Conservation (phyloP, 2,888 invertebrate species). For the Idaea biselata region DNA sequence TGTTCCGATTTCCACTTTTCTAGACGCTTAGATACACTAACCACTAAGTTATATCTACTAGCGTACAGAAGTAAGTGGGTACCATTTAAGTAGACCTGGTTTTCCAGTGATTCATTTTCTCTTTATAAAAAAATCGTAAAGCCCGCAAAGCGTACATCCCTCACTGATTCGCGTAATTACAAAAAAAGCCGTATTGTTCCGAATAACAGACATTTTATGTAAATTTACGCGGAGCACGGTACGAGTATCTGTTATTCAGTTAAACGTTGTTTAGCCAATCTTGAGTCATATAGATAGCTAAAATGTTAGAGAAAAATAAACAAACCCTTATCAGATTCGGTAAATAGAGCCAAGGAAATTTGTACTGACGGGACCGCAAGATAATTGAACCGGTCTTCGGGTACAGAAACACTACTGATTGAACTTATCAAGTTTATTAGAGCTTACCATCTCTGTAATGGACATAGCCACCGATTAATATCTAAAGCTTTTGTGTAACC, state of each 20-base stretch:
- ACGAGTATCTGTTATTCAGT: constrained; percentile 38
- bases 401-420: constrained; percentile 19
- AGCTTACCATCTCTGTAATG: constrained; percentile 15
- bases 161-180: constrained; percentile 27
- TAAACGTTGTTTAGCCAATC: constrained; percentile 32
- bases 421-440: constrained; percentile 20
- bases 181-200: constrained; percentile 34
- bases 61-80: too few relatives aligned
- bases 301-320: constrained; percentile 31
- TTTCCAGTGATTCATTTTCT: neutral
- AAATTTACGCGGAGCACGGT: constrained; percentile 43
- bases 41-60: too few relatives aligned
- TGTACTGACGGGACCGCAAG: constrained; percentile 20
- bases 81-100: neutral
- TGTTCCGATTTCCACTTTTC: too few relatives aligned
- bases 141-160: neutral
- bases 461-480: constrained; percentile 4
- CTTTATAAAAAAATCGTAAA: neutral
- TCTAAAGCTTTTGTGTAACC: neutral
- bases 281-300: constrained; percentile 6
- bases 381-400: constrained; percentile 23
- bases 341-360: constrained; percentile 27
- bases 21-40: too few relatives aligned
- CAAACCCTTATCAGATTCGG: constrained; percentile 36
- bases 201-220: constrained; percentile 45